phyloP scores from a whole-genome alignment of 2,797 vertebrate genomes.

The Cossypha niveicapilla region DNA sequence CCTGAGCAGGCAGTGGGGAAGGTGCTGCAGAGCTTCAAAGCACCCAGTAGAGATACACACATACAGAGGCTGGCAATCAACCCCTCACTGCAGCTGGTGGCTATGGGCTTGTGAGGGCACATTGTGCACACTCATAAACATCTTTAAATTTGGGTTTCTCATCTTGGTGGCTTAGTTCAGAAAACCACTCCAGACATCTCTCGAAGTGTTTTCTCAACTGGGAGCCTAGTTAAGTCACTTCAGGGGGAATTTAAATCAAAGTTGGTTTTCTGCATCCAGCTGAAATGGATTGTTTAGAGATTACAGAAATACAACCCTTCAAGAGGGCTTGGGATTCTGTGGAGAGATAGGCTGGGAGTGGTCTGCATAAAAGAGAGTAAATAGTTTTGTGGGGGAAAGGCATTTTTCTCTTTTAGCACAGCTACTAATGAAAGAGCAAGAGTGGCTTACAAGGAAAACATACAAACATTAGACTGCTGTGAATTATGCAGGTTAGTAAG shows the following conservation, averaged over 20 bases:
- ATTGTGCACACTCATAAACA: not conserved
- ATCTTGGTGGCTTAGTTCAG: not conserved
- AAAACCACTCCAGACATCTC: not conserved
- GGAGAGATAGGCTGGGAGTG: not conserved
- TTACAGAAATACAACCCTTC: not conserved
- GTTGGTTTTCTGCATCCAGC: not conserved
- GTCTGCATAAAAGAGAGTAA: not conserved
- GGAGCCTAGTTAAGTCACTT: not conserved
- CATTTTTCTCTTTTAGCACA: conserved; percentile 2
- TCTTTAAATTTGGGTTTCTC: not conserved
- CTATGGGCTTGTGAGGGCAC: not conserved
- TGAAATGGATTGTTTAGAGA: not conserved
- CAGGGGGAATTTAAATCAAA: conserved; percentile 6
- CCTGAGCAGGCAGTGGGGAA: fast-evolving
- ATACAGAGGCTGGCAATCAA: not conserved
- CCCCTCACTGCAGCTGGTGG: not conserved
- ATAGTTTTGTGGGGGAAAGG: not conserved
- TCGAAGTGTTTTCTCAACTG: not conserved
- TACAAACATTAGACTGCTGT: not conserved
- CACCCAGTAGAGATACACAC: fast-evolving
- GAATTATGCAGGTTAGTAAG: conserved; percentile 8
- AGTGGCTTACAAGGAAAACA: not conserved
- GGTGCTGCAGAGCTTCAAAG: not conserved
- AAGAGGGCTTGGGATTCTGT: not conserved
- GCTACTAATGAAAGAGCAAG: not conserved